Base-by-base conservation (phyloP, 2,888 invertebrate species). In the Odontocerum albicorne region DNA sequence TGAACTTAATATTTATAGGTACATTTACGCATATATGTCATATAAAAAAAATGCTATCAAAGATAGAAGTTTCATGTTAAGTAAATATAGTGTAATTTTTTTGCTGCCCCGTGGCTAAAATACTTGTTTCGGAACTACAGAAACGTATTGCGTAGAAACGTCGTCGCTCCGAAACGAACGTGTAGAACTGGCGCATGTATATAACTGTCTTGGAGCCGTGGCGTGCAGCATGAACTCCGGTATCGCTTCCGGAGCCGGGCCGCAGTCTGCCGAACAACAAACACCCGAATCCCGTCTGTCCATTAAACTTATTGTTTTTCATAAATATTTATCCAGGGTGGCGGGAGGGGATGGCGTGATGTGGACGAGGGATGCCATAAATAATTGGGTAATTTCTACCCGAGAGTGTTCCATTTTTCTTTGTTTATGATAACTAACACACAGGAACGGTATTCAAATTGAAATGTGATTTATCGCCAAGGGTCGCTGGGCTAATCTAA, bases 261-360 rank as follows among this genome's bases (percentile, higher is more conserved):
- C 10, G 27, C 6, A 27, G 27, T 7, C 6, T 27, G 27, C 6
- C 10, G 27, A 27, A 27, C 27, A 7, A 27, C 27, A 27, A 27
- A 27, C 27, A 27, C 6, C 4, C 4, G 10, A 7, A 10, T 10
- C 10, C 27, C 27, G 10, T 27, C 27, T 27, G 4, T 27, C 27
- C 27, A 27, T 27, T 27, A 27, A 4, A 27, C 27, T 53, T 53
- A 53, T 53, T 53, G 53, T 53, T 53, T 46, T 53, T 53, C 53
- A 53, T 53, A 53, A 53, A 53, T 53, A 53, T 53, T 53, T 53
- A 53, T 53, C 46, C 53, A 46, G 39, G 21, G 45, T 38, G 6
- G 38, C 15, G 51, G 13, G 7, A 13, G 33, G 47, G 4, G 19
- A 17, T 15, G 4, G 38, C 12, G 16, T 6, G 4, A 38, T 3